Base-by-base conservation (phyloP, 2,113 vertebrate genomes). In the Gorsachius goisagi region DNA sequence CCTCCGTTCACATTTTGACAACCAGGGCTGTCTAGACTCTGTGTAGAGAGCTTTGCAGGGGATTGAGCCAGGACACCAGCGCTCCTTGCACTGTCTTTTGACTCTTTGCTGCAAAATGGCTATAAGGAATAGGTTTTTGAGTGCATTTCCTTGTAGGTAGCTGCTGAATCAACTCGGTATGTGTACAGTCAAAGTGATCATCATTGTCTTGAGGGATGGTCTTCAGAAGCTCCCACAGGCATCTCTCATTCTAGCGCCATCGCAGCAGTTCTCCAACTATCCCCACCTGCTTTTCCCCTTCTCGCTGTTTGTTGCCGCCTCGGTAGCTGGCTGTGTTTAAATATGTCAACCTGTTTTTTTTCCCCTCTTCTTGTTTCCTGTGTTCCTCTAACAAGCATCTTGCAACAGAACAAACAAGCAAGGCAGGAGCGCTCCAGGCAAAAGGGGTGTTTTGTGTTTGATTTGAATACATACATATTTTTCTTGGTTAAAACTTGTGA, bases 381-480 rank as follows among this genome's bases (percentile, higher is more conserved):
- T 89, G 92, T 95, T 97, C 76, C 45, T 90, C 83, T 95, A 93
- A 96, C 95, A 96, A 94, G 91, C 95, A 85, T 59, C 78, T 94
- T 72, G 90, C 87, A 89, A 95, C 37, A 96, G 90, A 97, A 95
- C 96, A 96, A 97, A 94, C 95, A 91, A 90, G 67, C 89, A 90
- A 94, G 68, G 85, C 85, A 94, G 93, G 76, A 95, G 62, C 1
- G 71, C 96, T 96, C 66, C 74, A 96, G 93, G 95, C 93, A 52
- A 95, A 97, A 93, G 88, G 84, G 71, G 67, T 73, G 63, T 88
- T 95, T 95, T 92, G 91, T 95, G 94, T 96, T 97, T 95, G 89
- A 97, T 95, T 95, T 96, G 96, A 97, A 97, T 97, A 95, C 92
- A 95, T 95, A 97, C 95, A 97, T 96, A 97, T 95, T 95, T 96